Evolutionary conservation across 2,113 vertebrate species (phyloP).

Genomic region (Thinocorus orbignyianus): DNA sequence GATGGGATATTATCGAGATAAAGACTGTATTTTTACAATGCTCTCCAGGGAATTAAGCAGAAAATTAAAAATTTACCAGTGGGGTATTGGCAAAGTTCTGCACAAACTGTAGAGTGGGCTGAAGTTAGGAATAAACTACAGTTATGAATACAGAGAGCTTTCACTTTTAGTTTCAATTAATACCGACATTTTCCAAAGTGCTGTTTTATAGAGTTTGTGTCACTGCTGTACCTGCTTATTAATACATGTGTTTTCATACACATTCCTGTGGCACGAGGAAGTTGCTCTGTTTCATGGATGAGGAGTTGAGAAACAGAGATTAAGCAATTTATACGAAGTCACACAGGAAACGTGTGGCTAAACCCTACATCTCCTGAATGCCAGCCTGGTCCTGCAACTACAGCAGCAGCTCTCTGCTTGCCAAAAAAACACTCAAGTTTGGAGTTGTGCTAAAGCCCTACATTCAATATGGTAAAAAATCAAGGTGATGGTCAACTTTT

Average conservation of each 20-base stretch:
- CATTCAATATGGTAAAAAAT: neutral
- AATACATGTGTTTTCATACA: neutral
- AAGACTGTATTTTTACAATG: neutral
- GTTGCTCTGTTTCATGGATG: neutral
- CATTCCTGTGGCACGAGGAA: neutral
- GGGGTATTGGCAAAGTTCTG: neutral
- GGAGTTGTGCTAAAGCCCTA: neutral
- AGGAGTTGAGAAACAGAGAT: constrained; percentile 28
- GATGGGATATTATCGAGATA: neutral
- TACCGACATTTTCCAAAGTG: neutral
- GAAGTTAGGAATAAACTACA: neutral
- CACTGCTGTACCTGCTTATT: neutral
- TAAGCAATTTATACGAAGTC: constrained; percentile 22
- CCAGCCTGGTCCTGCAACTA: neutral
- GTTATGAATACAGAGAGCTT: neutral
- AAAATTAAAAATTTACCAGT: neutral
- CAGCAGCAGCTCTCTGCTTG: neutral
- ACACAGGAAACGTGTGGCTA: constrained; percentile 31
- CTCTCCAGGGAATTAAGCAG: neutral
- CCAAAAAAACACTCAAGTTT: neutral
- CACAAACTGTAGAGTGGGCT: neutral
- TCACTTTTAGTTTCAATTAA: neutral
- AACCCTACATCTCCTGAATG: neutral
- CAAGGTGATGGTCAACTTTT: neutral
- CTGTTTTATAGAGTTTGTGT: neutral